phyloP scores from a whole-genome alignment of 2,888 invertebrate species.

The Microctonus aethiopoides region DNA sequence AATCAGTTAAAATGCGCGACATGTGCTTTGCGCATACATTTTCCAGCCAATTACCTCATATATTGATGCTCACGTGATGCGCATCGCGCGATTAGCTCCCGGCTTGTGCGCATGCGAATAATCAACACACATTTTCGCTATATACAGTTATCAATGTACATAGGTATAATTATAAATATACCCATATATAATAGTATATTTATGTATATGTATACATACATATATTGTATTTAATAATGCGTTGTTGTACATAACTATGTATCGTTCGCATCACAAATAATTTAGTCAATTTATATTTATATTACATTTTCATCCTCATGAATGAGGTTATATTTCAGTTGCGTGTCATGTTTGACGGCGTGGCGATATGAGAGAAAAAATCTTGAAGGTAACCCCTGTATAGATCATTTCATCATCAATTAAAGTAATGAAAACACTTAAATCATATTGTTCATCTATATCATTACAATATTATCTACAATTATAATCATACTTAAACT shows the following conservation, averaged over 20 bases:
- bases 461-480: neutral
- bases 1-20: no score
- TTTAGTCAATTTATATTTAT: neutral
- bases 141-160: no score
- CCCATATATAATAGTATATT: no score
- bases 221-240: neutral
- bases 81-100: slow-evolving; percentile 9
- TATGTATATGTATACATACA: slow-evolving; percentile 2
- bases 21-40: no score
- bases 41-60: neutral
- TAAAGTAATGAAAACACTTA: neutral
- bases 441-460: neutral
- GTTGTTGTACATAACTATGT: neutral
- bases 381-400: neutral
- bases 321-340: neutral
- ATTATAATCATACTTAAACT: neutral
- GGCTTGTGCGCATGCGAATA: neutral
- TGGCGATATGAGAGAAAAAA: neutral
- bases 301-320: neutral
- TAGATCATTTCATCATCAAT: neutral
- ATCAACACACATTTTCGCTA: neutral
- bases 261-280: no score
- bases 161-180: no score
- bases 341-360: neutral
- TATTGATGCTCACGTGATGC: neutral